Evolutionary conservation across 2,113 vertebrate species (phyloP), one percentile per base, ranked within the genome.

Genomic region (Tupaia chinensis): DNA sequence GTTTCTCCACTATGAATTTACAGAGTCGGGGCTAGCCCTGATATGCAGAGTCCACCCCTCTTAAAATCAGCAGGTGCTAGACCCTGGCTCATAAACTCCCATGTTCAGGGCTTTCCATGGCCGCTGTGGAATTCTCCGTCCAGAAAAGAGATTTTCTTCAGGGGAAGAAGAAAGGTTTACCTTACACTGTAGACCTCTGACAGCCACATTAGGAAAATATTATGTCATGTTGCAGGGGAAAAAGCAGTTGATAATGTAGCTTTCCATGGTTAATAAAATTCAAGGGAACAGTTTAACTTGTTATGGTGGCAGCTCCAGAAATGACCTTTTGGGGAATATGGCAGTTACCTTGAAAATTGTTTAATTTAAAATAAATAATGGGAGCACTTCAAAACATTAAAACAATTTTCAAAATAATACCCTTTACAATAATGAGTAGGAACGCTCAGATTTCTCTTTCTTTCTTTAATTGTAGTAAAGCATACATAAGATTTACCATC

Each of bases 361-460:
- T 96, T 85, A 44, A 69, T 72, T 95, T 88, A 89, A 94, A 96
- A 23, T 79, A 95, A 94, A 86, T 83, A 91, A 89, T 29, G 53
- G 90, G 34, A 87, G 19, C 11, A 54, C 69, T 93, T 89, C 54
- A 93, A 84, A 93, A 72, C 25, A 2, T 76, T 82, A 89, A 63
- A 34, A 29, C 69, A 79, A 93, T 84, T 93, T 61, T 77, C 44
- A 77, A 69, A 93, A 54, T 68, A 85, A 74, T 14, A 76, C n/a
- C 25, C 79, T 94, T 93, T 29, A 68, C 16, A 80, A 14, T 68
- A 74, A 56, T 66, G 12, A 82, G 17, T 92, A 77, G 56, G 14
- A 85, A 77, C 19, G 90, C 34, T 79, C 14, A n/a, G 92, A 16
- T 82, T 15, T 86, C 23, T 15, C n/a, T 79, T 58, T 53, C 25